Base-by-base conservation (phyloP, 2,888 invertebrate species). In the Noctua fimbriata region DNA sequence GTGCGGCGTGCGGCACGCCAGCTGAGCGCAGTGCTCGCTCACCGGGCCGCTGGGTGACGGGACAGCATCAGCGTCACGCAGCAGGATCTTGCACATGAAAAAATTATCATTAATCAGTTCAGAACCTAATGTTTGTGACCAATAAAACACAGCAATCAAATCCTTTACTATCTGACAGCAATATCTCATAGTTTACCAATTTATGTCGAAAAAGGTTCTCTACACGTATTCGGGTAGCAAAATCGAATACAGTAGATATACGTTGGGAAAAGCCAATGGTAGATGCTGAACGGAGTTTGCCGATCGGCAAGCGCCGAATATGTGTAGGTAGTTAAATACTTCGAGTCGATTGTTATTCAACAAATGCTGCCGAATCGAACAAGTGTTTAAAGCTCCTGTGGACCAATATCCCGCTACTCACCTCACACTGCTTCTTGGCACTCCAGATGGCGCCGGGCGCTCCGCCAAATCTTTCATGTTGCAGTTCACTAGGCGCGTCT, bases 351-450 rank as follows among this genome's bases (percentile, higher is more conserved):
- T 36, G 65, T 10, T 21, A 3, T 65, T 36, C 21, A 24, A 36
- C 4, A 36, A 32, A 10, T 65, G 12, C 36, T n/a, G 28, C 16
- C 2, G 16, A 60, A 16, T 12, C 44, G n/a, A 28, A 67, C 7
- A n/a, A 16, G 41, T 44, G 16, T 16, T 12, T n/a, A 44, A 24
- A 24, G 1, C 1, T 9, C 1, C 10, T 3, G n/a, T n/a, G 0
- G 1, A 41, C 21, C 55, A 69, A 72, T 44, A 36, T 69, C 5
- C 28, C 83, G 49, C 52, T 12, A 69, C 82, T 83, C 81, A 96
- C 96, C 95, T 98, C 98, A 92, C 98, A 98, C 91, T 98, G 98
- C 87, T 97, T 97, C 92, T 98, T 98, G 0, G 98, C 98, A 47
- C 97, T 97, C 97, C 98, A 98, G n/a, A 96, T 92, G 87, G 97